These are phyloP conservation scores for Odontophorus gujanensis DNA, from an alignment of 2,113 vertebrate genomes.

Conservation along the genomic window DNA sequence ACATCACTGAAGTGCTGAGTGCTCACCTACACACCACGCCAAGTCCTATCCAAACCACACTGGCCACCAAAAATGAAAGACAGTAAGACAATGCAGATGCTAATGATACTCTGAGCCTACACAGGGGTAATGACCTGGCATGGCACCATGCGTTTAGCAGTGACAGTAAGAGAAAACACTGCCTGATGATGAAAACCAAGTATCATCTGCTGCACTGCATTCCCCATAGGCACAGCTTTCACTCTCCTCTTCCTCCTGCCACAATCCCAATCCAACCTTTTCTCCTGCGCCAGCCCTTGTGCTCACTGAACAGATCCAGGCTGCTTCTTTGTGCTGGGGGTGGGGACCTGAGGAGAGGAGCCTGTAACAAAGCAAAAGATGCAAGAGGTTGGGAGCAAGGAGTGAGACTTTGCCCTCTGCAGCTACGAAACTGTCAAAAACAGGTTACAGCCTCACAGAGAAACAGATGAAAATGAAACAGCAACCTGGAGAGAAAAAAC, in stretches of 20 bases:
- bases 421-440: background rate
- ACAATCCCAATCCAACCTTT: background rate
- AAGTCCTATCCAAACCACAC: background rate
- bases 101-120: background rate
- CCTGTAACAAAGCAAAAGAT: rapidly evolving
- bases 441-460: background rate
- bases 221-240: background rate
- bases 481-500: background rate
- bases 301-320: background rate
- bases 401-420: background rate
- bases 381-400: background rate
- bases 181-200: background rate
- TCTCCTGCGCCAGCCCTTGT: background rate
- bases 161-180: background rate
- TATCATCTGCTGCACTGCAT: background rate
- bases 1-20: rapidly evolving
- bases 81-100: background rate
- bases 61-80: background rate
- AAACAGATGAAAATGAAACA: constrained; percentile 23
- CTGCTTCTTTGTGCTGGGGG: background rate
- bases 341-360: background rate
- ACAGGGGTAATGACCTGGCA: rapidly evolving
- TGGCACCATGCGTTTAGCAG: background rate
- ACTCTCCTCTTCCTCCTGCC: background rate
- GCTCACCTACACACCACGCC: background rate